Percentiles rank a stretch among this genome's conserved stretches.
Conservation (phyloP, 2,888 invertebrate species). For the Lithophane leautieri region DNA sequence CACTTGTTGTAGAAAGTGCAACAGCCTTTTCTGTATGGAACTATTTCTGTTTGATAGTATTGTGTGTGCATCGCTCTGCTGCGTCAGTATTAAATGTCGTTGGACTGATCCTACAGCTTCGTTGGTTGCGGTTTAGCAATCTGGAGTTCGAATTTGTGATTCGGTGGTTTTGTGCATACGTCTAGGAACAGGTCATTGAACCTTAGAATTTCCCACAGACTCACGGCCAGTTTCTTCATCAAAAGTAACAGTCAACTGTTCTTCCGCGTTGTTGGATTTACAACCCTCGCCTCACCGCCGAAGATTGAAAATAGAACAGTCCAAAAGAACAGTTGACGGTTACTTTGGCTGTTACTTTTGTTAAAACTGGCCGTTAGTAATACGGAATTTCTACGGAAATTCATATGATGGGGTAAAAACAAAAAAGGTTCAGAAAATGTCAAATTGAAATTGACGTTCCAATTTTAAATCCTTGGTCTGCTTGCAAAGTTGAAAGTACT, state of each 20-base stretch:
- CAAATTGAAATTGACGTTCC: slow-evolving; percentile 6
- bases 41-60: slow-evolving; percentile 59
- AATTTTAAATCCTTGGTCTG: slow-evolving; percentile 25
- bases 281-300: no score
- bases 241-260: no score
- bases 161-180: slow-evolving; percentile 22
- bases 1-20: slow-evolving; percentile 69
- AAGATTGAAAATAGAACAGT: no score
- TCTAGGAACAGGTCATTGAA: not conserved
- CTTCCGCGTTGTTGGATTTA: no score
- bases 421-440: not conserved
- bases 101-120: slow-evolving; percentile 28
- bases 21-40: slow-evolving; percentile 61
- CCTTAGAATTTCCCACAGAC: not conserved
- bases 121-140: slow-evolving; percentile 49
- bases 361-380: no score
- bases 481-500: slow-evolving; percentile 4
- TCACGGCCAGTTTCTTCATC: no score
- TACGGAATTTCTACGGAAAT: no score
- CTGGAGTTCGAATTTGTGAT: slow-evolving; percentile 27
- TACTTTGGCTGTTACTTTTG: no score
- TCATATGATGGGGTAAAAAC: no score
- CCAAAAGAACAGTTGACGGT: no score
- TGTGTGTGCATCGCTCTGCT: slow-evolving; percentile 58
- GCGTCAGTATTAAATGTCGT: slow-evolving; percentile 56